Evolutionary conservation across 2,797 vertebrate species (phyloP).

Genomic region (Coendou prehensilis): DNA sequence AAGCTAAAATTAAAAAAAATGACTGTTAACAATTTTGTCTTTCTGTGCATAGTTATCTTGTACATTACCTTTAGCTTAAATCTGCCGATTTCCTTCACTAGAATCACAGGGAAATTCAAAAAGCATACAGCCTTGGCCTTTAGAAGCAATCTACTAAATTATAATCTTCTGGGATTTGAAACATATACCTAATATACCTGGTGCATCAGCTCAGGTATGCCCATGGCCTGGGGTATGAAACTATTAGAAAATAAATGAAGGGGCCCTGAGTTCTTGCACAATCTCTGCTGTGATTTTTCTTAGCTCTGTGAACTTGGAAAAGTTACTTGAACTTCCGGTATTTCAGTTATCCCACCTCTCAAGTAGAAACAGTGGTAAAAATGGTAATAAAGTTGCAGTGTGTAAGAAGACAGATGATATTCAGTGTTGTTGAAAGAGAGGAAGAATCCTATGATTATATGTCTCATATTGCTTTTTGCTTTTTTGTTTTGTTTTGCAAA

Average conservation of each 20-base stretch:
- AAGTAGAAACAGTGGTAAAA: not conserved
- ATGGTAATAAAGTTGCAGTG: not conserved
- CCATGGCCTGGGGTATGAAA: not conserved
- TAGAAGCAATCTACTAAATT: not conserved
- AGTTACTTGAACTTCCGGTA: not conserved
- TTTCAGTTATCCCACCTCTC: not conserved
- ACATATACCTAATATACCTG: not conserved
- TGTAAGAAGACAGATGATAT: not conserved
- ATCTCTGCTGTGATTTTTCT: not conserved
- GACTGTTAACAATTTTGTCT: not conserved
- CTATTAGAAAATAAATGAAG: not conserved
- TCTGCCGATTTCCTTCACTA: not conserved
- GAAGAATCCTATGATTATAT: not conserved
- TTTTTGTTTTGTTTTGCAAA: not conserved
- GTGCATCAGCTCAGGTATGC: not conserved
- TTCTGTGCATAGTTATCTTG: constrained; percentile 13
- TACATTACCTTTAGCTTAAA: not conserved
- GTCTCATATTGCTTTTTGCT: not conserved
- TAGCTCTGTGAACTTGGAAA: not conserved
- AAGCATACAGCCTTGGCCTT: not conserved
- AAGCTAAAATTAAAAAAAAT: not conserved
- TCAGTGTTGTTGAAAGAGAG: not conserved
- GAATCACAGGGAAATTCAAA: not conserved
- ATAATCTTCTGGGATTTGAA: not conserved
- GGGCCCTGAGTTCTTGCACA: not conserved